phyloP scores from a whole-genome alignment of 2,888 invertebrate species.

The Phortica okadai region DNA sequence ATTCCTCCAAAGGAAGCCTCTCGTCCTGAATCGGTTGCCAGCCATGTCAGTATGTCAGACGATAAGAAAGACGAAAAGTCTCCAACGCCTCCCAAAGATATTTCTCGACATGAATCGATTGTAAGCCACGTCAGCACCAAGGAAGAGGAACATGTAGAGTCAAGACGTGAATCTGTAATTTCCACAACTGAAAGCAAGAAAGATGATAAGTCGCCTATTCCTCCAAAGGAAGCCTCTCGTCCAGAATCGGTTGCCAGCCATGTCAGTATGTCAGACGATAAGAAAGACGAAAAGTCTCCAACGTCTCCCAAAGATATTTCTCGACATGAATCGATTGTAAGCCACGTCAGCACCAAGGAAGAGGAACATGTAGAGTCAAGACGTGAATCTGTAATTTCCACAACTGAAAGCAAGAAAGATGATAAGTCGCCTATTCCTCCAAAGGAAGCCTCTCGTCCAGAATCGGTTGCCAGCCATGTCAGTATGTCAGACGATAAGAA shows the following conservation, averaged over 20 bases:
- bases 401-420: constrained; percentile 41
- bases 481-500: constrained; percentile 38
- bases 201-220: too few relatives aligned
- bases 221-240: too few relatives aligned
- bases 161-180: too few relatives aligned
- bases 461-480: constrained; percentile 59
- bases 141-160: too few relatives aligned
- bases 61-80: too few relatives aligned
- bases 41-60: too few relatives aligned
- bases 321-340: constrained; percentile 62
- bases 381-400: constrained; percentile 43
- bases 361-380: constrained; percentile 42
- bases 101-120: too few relatives aligned
- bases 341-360: constrained; percentile 46
- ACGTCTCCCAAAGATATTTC: constrained; percentile 58
- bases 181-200: too few relatives aligned
- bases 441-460: constrained; percentile 59
- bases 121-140: too few relatives aligned
- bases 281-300: constrained; percentile 40
- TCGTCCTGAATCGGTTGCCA: too few relatives aligned
- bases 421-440: constrained; percentile 30
- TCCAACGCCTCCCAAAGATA: too few relatives aligned
- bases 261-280: constrained; percentile 40
- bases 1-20: constrained; percentile 56
- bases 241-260: too few relatives aligned